Evolutionary conservation across 2,113 vertebrate genomes (phyloP), one percentile per base, ranked within the genome.

Genomic region (Setophaga petechia): DNA sequence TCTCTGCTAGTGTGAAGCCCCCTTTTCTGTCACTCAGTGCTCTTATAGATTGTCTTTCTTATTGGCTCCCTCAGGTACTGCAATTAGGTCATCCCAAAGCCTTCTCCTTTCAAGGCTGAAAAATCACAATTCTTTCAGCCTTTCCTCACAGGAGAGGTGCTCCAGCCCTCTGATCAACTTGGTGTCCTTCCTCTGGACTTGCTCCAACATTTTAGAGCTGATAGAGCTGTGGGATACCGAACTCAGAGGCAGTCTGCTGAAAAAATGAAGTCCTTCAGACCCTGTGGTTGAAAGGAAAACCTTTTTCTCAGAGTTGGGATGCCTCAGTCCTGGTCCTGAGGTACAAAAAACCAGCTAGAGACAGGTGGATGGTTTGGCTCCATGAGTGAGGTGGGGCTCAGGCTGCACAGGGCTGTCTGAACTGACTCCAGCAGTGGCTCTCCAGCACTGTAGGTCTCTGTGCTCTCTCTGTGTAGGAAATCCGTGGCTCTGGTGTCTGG

Each of bases 401-500:
- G 61, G 46, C 15, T 66, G 44, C 58, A 24, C 6, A 16, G 49
- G 37, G 46, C 15, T 80, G 20, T 37, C 6, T 3, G 10, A 77
- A 14, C 44, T 28, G 30, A 17, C 11, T 55, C 35, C 78, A 76
- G 77, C 49, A 28, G 20, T 33, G 77, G 7, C 25, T 73, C 39
- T 55, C 13, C 49, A 78, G 1, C 27, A 31, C 25, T 5, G 1
- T 0, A 0, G 24, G 11, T 37, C 23, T 75, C 41, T 68, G 68
- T 27, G 51, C 23, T 66, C 31, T 41, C 3, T 46, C 44, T 46
- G 44, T 46, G 44, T 46, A 44, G 19, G 16, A 10, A 58, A 27
- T 52, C 27, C 0, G 0, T 54, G 46, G 12, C n/a, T 83, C 0
- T 62, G 12, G 6, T 9, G 5, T 15, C 44, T 93, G 80, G 24